A percentile compares a stretch with the other conserved stretches of the same genome.
Evolutionary conservation across 2,797 vertebrate genomes (phyloP).

Genomic region (Acrossocheilus wenchowensis): DNA sequence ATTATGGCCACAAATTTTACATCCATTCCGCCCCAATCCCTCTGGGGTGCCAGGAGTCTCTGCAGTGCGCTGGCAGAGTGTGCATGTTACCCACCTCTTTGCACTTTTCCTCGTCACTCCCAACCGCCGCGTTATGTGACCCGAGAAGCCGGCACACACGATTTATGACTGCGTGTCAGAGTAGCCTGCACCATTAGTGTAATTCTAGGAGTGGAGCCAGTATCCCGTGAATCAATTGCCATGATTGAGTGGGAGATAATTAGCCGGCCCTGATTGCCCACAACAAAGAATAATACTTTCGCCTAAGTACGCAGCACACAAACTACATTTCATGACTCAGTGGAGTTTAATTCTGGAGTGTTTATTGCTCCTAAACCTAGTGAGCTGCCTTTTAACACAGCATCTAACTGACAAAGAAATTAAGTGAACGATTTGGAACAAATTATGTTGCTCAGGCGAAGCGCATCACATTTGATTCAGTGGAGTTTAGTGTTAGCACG

Average conservation of each 20-base stretch:
- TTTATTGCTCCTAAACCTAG: neutral
- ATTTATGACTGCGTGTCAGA: constrained; percentile 61
- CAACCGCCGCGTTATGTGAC: constrained; percentile 34
- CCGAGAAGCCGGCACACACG: constrained; percentile 36
- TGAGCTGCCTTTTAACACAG: neutral
- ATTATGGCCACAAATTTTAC: constrained; percentile 34
- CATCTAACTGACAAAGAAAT: neutral
- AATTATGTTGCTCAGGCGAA: neutral
- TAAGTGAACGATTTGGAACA: constrained; percentile 2
- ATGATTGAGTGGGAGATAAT: constrained; percentile 77
- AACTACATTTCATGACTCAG: constrained; percentile 49
- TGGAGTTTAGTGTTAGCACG: neutral
- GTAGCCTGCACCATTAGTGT: constrained; percentile 71
- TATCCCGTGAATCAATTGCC: constrained; percentile 67
- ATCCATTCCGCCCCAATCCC: neutral
- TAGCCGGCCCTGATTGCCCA: constrained; percentile 65
- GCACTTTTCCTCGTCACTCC: constrained; percentile 13
- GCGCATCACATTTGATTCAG: neutral
- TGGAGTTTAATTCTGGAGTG: constrained; percentile 38
- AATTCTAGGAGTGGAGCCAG: constrained; percentile 70
- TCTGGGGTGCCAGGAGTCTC: constrained; percentile 41
- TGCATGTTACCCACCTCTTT: constrained; percentile 26
- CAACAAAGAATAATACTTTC: constrained; percentile 68
- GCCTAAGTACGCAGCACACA: constrained; percentile 15
- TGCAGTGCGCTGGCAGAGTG: constrained; percentile 57